phyloP scores from a whole-genome alignment of 2,888 invertebrate genomes.

The Muscina levida region DNA sequence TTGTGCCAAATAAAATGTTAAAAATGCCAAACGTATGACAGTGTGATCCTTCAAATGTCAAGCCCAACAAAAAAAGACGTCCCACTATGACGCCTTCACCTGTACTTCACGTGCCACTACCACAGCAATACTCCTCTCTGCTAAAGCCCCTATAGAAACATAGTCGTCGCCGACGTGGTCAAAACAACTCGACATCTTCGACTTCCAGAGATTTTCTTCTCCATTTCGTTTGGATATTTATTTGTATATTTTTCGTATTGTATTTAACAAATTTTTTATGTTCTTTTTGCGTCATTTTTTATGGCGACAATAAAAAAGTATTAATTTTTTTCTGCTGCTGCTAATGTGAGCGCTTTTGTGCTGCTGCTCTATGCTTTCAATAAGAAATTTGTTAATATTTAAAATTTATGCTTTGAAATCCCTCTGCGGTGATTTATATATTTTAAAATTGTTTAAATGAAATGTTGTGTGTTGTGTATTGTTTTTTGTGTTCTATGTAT shows the following conservation, averaged over 20 bases:
- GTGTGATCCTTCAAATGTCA: too few relatives aligned
- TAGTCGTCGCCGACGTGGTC: background rate
- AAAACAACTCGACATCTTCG: background rate
- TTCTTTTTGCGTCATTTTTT: constrained; percentile 64
- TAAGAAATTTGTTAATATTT: constrained; percentile 59
- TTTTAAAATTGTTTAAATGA: constrained; percentile 56
- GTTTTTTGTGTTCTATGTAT: too few relatives aligned
- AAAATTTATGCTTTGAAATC: constrained; percentile 63
- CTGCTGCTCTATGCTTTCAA: background rate
- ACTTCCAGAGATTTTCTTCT: background rate
- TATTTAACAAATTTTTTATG: constrained; percentile 41
- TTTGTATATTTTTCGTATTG: constrained; percentile 9
- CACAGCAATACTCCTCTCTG: background rate
- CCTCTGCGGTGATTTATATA: constrained; percentile 62
- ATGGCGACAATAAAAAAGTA: constrained; percentile 65
- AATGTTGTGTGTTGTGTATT: constrained; percentile 20
- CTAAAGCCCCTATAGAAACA: background rate
- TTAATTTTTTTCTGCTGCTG: constrained; percentile 12
- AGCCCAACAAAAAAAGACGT: too few relatives aligned
- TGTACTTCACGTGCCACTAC: constrained; percentile 23
- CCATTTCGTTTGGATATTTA: constrained; percentile 29
- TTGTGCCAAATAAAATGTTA: too few relatives aligned
- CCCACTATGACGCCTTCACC: constrained; percentile 22
- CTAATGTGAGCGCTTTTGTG: background rate
- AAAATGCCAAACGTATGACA: too few relatives aligned